Conservation (phyloP, 2,888 invertebrate species). For the Hermaeophaga mercurialis region DNA sequence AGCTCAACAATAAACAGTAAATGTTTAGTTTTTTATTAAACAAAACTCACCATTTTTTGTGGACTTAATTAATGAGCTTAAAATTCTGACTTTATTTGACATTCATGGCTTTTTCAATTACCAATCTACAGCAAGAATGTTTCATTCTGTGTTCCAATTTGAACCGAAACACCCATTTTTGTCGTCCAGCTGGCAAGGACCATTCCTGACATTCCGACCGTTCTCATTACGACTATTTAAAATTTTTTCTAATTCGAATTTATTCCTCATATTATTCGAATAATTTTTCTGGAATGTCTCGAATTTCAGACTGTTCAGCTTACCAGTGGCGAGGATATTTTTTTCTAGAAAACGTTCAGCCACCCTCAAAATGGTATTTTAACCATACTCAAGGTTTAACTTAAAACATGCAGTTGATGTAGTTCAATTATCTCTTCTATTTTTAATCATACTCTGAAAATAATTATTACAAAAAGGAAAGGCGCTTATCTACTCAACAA, state of each 20-base stretch:
- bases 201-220: slow-evolving; percentile 39
- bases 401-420: no score
- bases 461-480: no score
- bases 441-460: no score
- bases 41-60: no score
- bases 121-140: neutral
- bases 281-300: slow-evolving; percentile 36
- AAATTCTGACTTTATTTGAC: neutral
- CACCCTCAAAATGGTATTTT: no score
- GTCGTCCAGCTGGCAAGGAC: slow-evolving; percentile 1
- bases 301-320: slow-evolving; percentile 6
- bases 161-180: slow-evolving; percentile 4
- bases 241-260: slow-evolving; percentile 41
- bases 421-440: no score
- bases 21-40: no score
- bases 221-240: slow-evolving; percentile 44
- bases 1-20: no score
- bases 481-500: no score
- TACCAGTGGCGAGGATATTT: neutral
- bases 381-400: no score
- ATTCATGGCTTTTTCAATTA: neutral
- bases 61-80: no score
- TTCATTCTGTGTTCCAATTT: neutral
- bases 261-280: slow-evolving; percentile 37
- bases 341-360: no score